phyloP scores from a whole-genome alignment of 2,888 invertebrate species.

The Limnephilus marmoratus region DNA sequence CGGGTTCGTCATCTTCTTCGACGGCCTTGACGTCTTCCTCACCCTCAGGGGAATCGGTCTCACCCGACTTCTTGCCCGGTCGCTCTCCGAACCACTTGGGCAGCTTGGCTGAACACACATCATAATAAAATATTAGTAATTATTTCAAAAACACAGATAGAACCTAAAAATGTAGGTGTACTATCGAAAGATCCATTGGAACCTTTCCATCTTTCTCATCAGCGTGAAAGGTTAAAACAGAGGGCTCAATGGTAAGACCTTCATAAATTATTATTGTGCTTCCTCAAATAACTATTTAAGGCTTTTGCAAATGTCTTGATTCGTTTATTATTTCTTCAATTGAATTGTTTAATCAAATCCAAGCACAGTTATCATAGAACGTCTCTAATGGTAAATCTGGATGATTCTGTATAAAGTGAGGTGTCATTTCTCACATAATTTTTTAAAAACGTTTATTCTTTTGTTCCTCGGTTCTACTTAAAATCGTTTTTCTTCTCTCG shows the following conservation, averaged over 20 bases:
- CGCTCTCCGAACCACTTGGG: slow-evolving; percentile 98
- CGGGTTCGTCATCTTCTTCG: slow-evolving; percentile 83
- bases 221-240: not conserved
- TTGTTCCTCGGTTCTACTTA: too few species aligned
- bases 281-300: too few species aligned
- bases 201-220: not conserved
- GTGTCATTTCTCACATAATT: too few species aligned
- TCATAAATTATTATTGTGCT: not conserved
- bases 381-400: not conserved
- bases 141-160: not conserved
- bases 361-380: not conserved
- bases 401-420: too few species aligned
- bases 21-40: slow-evolving; percentile 91
- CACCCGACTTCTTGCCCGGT: slow-evolving; percentile 94
- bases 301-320: too few species aligned
- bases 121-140: slow-evolving; percentile 52
- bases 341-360: too few species aligned
- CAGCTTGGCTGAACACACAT: slow-evolving; percentile 84
- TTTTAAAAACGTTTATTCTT: too few species aligned
- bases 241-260: not conserved
- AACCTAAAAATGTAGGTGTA: not conserved
- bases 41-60: slow-evolving; percentile 93
- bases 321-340: too few species aligned
- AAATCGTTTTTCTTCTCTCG: not conserved
- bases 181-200: too few species aligned